phyloP scores from a whole-genome alignment of 2,113 vertebrate genomes.

The Strix aluco region DNA sequence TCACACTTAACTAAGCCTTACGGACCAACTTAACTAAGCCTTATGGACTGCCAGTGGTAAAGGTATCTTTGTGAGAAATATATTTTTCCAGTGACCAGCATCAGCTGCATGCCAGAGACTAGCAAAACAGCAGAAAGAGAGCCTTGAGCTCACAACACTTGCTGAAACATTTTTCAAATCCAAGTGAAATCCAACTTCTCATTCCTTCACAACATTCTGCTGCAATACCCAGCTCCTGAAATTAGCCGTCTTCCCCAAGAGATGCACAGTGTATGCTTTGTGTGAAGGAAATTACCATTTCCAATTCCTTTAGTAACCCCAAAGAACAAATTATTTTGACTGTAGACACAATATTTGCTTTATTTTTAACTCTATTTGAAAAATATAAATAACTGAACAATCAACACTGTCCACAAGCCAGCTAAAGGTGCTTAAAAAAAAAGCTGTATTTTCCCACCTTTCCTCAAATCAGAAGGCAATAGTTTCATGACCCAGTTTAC shows the following conservation, averaged over 20 bases:
- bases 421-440: neutral
- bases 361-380: neutral
- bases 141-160: neutral
- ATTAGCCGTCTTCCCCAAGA: neutral
- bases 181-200: neutral
- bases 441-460: neutral
- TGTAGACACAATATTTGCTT: neutral
- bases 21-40: neutral
- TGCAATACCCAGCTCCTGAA: neutral
- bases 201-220: neutral
- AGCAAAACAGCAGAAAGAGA: neutral
- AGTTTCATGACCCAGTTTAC: slow-evolving; percentile 40
- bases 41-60: neutral
- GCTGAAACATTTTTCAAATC: neutral
- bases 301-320: neutral
- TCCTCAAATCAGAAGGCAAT: slow-evolving; percentile 30
- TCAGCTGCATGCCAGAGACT: neutral
- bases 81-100: neutral
- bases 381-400: neutral
- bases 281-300: neutral
- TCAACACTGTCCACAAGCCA: neutral
- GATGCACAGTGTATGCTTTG: neutral
- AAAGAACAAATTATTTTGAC: neutral
- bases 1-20: neutral
- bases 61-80: neutral